Evolutionary conservation across 2,797 vertebrate genomes (phyloP).

Genomic region (Myotis vivesi): DNA sequence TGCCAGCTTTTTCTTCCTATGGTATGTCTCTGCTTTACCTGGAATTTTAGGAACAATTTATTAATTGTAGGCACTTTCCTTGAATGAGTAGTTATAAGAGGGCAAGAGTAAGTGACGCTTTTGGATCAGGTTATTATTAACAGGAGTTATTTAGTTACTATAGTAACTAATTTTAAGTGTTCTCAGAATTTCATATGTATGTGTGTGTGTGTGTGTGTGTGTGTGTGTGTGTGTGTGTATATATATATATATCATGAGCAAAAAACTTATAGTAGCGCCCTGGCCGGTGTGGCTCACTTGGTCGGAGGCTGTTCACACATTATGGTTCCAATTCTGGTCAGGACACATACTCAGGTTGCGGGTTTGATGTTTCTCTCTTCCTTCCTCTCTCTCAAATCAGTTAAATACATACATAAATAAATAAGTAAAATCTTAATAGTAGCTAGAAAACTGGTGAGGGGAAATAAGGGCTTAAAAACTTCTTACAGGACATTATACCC

Average conservation of each 20-base stretch:
- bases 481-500: background rate
- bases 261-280: background rate
- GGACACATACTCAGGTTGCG: no score
- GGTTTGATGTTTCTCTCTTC: background rate
- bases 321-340: no score
- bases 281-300: no score
- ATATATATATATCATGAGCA: background rate
- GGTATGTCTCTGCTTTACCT: background rate
- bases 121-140: background rate
- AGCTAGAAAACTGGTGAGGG: background rate
- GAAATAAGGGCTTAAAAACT: background rate
- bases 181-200: background rate
- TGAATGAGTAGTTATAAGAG: background rate
- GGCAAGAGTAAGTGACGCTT: background rate
- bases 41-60: constrained; percentile 15
- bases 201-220: no score
- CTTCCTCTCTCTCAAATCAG: background rate
- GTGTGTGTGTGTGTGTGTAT: no score
- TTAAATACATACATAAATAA: background rate
- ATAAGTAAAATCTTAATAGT: background rate
- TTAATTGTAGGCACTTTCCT: background rate
- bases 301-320: no score
- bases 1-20: background rate
- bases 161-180: background rate
- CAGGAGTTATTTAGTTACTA: background rate